Evolutionary conservation across 2,888 invertebrate genomes (phyloP), one percentile per base, ranked within the genome.

Genomic region (Drosophila melanocephala): DNA sequence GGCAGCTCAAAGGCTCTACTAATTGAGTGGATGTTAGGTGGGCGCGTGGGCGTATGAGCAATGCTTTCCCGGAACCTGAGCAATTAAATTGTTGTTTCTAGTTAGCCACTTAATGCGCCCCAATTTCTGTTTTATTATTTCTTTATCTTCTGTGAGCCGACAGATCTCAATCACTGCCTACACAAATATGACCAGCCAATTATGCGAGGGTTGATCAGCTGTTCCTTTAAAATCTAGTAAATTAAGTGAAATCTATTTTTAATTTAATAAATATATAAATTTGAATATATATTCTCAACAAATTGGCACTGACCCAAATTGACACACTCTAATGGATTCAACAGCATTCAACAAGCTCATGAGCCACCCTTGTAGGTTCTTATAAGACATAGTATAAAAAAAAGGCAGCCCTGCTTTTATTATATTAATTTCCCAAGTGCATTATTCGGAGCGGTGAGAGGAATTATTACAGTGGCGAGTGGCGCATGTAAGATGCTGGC

Each of bases 341-440:
- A 26, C 26, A 35, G 14, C 35, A 44, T 3, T 14, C 44, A 47
- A 26, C 1, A 9, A 28, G 16, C 9, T 28, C 9, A 5, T n/a
- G 2, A n/a, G 6, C 55, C 55, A 28, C n/a, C 42, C 51, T n/a
- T 42, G 35, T 30, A 10, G 3, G 33, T 26, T 19, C 26, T 56
- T 55, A 70, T 71, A 53, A 67, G 69, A 53, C 44, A 37, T 50
- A 47, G 44, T 39, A 33, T 10, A 47, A 50, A 55, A n/a, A 26
- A 14, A 65, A 35, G 16, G 2, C 56, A 50, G 60, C 50, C 2
- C 1, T 74, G 69, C 35, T 35, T 35, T 16, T 35, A 35, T 35
- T 55, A 64, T 67, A 78, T 74, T 87, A 87, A 87, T 87, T 87
- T 87, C 87, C 89, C 87, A 74, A 79, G 87, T 84, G 87, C 75